Evolutionary conservation across 1,140 invertebrate species (phyloP), one percentile per base, ranked within the genome.

Genomic region (Cyclina sinensis): DNA sequence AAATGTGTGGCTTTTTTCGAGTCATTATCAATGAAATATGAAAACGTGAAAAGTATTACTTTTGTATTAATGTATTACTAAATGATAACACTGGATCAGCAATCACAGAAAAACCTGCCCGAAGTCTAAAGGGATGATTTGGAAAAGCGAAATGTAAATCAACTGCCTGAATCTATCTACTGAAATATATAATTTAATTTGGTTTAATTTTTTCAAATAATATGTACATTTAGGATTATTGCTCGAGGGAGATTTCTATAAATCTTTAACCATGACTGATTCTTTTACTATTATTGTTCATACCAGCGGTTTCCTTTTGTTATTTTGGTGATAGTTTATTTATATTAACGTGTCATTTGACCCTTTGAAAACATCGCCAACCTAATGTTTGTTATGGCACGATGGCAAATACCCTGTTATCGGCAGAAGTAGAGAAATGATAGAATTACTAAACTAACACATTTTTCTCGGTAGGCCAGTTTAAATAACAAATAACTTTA

Each of bases 301-400:
- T 5, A 39, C 30, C 2, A 37, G 65, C 16, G 11, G n/a, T n/a
- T n/a, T n/a, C n/a, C n/a, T n/a, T n/a, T 39, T 37, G 27, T 35
- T 70, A 12, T 39, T 70, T 70, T 37, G 3, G 32, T 12, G 35
- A 30, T 18, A 39, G 35, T 37, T 35, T 70, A 21, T 70, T 70
- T 70, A 37, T 37, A 70, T 70, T 70, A 18, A 35, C 65, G 21
- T 16, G 65, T 70, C 35, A 70, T 70, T 37, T 16, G n/a, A 70
- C 65, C 35, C 65, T 70, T 12, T 27, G 32, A 70, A 37, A 70
- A 70, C 37, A 70, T 35, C 21, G 18, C 32, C 37, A 27, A 37
- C 27, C 16, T 11, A 37, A n/a, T 70, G 65, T 70, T 70, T 70
- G 35, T 70, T 70, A 2, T 70, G n/a, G 27, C 35, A 70, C n/a